Conservation (phyloP, 2,888 invertebrate species). For the Phragmatobia fuliginosa region DNA sequence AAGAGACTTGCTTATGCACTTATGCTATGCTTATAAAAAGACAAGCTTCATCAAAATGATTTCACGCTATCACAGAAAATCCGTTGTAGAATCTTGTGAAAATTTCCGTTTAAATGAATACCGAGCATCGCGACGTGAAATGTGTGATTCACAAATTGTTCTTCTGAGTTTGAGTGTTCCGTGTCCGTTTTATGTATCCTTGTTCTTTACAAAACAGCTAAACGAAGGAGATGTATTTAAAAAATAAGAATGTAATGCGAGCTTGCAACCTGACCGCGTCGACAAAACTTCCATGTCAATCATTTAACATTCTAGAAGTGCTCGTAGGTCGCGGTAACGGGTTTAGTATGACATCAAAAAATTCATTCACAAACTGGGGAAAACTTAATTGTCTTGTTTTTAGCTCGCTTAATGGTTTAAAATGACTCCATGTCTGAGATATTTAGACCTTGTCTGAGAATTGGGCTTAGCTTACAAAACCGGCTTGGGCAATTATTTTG, state of each 20-base stretch:
- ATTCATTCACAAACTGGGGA: constrained; percentile 2
- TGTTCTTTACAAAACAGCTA: no score
- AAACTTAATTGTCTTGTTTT: not conserved
- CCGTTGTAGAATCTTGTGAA: not conserved
- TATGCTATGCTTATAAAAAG: no score
- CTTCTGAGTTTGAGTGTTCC: no score
- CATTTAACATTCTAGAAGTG: not conserved
- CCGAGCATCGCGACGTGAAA: no score
- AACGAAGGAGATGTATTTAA: no score
- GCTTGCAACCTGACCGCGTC: not conserved
- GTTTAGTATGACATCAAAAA: constrained; percentile 4
- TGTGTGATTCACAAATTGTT: no score
- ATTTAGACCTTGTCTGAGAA: not conserved
- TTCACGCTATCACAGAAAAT: not conserved
- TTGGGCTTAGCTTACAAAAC: not conserved
- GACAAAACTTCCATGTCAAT: not conserved
- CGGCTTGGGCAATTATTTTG: constrained; percentile 3
- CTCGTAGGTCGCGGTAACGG: not conserved
- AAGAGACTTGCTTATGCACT: no score
- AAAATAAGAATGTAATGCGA: no score
- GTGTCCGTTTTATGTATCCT: no score
- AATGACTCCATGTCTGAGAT: not conserved
- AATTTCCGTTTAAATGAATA: no score
- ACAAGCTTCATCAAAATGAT: not conserved
- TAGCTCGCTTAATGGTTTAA: not conserved